Conservation (phyloP, 1,140 invertebrate species). For the Sarcophaga bullata region DNA sequence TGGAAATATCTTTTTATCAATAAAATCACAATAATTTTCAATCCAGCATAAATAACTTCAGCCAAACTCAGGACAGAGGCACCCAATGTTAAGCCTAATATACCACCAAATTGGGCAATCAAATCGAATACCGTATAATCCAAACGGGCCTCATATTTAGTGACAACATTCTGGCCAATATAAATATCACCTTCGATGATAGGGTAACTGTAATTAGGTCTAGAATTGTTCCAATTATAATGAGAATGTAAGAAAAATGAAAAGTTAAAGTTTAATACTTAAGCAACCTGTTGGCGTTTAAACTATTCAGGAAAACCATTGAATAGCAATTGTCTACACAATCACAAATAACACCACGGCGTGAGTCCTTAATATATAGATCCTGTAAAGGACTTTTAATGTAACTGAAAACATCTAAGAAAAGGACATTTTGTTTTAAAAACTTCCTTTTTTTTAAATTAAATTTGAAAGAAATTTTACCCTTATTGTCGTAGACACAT, state of each 20-base stretch:
- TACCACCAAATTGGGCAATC: slow-evolving; percentile 60
- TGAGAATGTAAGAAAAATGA: neutral
- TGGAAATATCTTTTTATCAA: neutral
- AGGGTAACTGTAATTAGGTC: neutral
- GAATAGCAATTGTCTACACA: slow-evolving; percentile 54
- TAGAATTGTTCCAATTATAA: neutral
- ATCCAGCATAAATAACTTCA: slow-evolving; percentile 49
- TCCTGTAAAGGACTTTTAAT: slow-evolving; percentile 51
- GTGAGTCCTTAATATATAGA: slow-evolving; percentile 51
- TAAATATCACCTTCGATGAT: slow-evolving; percentile 51
- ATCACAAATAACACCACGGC: slow-evolving; percentile 49
- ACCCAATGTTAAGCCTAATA: slow-evolving; percentile 60
- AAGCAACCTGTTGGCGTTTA: slow-evolving; percentile 50
- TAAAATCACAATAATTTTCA: neutral
- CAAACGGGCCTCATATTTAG: slow-evolving; percentile 53
- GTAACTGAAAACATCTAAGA: slow-evolving; percentile 54
- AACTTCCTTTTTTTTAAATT: neutral
- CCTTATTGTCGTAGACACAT: slow-evolving; percentile 49
- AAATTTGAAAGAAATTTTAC: slow-evolving; percentile 1
- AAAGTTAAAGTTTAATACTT: neutral
- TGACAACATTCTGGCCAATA: slow-evolving; percentile 51
- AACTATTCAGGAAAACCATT: slow-evolving; percentile 46
- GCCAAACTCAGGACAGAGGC: slow-evolving; percentile 61
- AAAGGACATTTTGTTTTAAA: neutral
- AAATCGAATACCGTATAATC: slow-evolving; percentile 51